Evolutionary conservation across 2,888 invertebrate genomes (phyloP).

Genomic region (Lepidocyrtinus sp.): DNA sequence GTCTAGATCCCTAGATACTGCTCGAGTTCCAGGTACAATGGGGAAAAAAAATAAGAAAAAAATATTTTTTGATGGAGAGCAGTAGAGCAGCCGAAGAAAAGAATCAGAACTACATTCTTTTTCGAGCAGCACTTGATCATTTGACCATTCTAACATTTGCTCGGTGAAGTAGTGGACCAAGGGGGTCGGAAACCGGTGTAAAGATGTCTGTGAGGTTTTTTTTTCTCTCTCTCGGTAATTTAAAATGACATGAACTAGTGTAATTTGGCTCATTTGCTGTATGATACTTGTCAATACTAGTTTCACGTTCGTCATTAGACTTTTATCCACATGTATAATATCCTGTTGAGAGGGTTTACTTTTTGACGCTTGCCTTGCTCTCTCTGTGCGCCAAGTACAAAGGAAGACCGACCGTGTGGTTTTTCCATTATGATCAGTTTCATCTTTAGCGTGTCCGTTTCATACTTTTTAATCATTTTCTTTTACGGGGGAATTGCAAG

Average conservation of each 20-base stretch:
- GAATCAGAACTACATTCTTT: too few relatives aligned
- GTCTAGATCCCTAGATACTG: background rate
- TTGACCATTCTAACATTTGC: background rate
- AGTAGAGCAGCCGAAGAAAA: background rate
- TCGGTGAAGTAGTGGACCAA: conserved; percentile 31
- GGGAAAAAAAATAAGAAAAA: background rate
- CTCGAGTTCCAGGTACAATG: background rate
- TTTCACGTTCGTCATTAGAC: conserved; percentile 52
- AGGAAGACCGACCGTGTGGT: conserved; percentile 15
- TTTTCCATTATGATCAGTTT: background rate
- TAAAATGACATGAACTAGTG: conserved; percentile 63
- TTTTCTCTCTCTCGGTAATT: conserved; percentile 53
- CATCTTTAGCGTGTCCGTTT: background rate
- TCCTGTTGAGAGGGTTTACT: conserved; percentile 56
- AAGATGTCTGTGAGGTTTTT: conserved; percentile 53
- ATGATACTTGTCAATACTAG: conserved; percentile 60
- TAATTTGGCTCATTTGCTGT: conserved; percentile 61
- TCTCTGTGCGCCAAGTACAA: too few relatives aligned
- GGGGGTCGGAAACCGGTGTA: conserved; percentile 63
- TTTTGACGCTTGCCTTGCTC: background rate
- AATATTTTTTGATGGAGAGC: too few relatives aligned
- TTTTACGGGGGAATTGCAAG: background rate
- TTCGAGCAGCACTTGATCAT: too few relatives aligned
- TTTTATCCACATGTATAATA: conserved; percentile 39
- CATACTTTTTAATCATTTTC: background rate